Conservation (phyloP, 92 coral and sea anemone species). For the Metridium senile region DNA sequence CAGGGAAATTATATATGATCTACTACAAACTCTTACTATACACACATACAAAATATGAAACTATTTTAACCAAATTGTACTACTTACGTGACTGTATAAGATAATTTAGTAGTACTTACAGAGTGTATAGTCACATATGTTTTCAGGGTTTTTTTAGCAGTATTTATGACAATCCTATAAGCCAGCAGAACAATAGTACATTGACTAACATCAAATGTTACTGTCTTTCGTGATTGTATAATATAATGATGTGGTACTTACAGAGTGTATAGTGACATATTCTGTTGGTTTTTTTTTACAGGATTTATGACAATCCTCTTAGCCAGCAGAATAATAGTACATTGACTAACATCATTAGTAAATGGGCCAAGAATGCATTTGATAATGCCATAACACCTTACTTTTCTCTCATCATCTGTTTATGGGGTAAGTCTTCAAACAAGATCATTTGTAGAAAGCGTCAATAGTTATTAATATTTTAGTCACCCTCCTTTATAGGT, state of each 20-base stretch:
- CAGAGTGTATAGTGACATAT: not conserved
- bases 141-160: not conserved
- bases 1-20: no score
- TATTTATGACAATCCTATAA: no score
- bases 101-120: no score
- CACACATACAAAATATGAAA: no score
- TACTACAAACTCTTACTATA: no score
- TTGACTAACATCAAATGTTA: no score
- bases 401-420: conserved; percentile 85
- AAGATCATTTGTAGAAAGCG: not conserved
- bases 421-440: conserved; percentile 83
- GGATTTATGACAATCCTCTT: conserved; percentile 36
- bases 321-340: conserved; percentile 41
- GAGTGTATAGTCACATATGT: not conserved
- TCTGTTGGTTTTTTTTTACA: conserved; percentile 11
- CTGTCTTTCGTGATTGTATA: no score
- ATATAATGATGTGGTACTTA: no score
- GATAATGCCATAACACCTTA: conserved; percentile 90
- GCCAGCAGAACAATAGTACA: no score
- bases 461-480: no score
- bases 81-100: no score
- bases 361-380: conserved; percentile 91
- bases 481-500: no score
- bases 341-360: conserved; percentile 50
- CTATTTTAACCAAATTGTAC: not conserved